Evolutionary conservation across 2,797 vertebrate genomes (phyloP).

Genomic region (Harpagifer antarcticus): DNA sequence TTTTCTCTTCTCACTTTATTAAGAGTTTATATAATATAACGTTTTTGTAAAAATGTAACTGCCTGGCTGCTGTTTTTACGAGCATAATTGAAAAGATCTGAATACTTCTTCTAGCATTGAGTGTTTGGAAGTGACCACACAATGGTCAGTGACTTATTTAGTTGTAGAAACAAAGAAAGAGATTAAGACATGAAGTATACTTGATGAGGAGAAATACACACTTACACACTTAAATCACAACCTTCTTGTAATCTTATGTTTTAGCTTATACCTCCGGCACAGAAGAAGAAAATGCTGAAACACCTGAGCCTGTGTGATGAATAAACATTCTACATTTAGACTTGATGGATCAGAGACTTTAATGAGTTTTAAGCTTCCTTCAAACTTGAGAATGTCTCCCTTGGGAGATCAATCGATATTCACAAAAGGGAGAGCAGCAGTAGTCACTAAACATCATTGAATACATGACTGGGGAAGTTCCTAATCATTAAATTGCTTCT

Average conservation of each 20-base stretch:
- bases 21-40: no score
- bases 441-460: background rate
- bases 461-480: background rate
- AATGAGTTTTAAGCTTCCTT: slow-evolving; percentile 1
- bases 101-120: background rate
- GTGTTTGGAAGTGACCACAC: background rate
- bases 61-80: background rate
- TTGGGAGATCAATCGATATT: background rate
- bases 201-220: background rate
- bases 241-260: background rate
- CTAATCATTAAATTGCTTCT: background rate
- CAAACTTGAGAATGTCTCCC: slow-evolving; percentile 7
- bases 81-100: background rate
- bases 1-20: slow-evolving; percentile 15
- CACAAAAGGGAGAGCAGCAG: background rate
- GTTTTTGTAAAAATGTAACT: no score
- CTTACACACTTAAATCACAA: background rate
- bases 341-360: background rate
- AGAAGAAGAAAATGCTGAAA: background rate
- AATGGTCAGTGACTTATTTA: background rate
- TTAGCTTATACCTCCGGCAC: background rate
- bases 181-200: no score
- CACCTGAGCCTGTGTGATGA: background rate
- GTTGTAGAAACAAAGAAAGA: background rate
- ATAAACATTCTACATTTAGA: background rate